Conservation (phyloP, 2,888 invertebrate genomes). For the Pyrochroa serraticornis region DNA sequence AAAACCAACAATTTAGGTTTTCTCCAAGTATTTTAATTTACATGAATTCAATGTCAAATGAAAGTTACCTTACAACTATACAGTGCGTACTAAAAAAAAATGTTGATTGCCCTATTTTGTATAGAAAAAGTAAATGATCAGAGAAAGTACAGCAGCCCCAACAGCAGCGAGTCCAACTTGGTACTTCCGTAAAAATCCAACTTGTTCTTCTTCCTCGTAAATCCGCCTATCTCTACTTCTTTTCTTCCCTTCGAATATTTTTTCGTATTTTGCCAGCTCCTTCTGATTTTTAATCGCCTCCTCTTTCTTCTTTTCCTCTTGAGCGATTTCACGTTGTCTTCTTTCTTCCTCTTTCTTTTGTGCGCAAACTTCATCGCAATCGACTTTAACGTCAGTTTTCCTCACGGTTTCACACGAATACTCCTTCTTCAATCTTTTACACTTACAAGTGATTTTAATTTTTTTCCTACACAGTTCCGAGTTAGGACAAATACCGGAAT, state of each 20-base stretch:
- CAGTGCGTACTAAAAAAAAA: background rate
- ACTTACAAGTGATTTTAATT: conserved; percentile 77
- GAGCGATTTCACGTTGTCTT: conserved; percentile 61
- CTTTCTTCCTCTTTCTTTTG: conserved; percentile 64
- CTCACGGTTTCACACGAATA: conserved; percentile 69
- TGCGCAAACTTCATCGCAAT: conserved; percentile 71
- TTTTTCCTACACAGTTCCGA: conserved; percentile 77
- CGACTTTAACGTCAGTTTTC: conserved; percentile 59
- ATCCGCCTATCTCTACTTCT: conserved; percentile 62
- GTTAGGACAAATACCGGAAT: conserved; percentile 72
- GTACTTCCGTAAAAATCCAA: conserved; percentile 56
- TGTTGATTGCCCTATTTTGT: background rate
- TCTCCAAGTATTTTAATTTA: background rate
- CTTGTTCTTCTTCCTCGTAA: conserved; percentile 50
- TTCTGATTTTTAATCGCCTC: conserved; percentile 73
- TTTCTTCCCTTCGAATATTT: conserved; percentile 72
- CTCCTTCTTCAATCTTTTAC: conserved; percentile 78
- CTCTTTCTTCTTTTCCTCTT: conserved; percentile 64
- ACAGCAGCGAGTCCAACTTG: conserved; percentile 52
- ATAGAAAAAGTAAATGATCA: background rate
- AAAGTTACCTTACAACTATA: background rate
- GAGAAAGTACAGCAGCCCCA: background rate
- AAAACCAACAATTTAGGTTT: too few species aligned
- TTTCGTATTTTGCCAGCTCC: conserved; percentile 78
- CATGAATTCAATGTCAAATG: background rate